Percentiles rank a stretch among this genome's conserved stretches.
Conservation (phyloP, 2,888 invertebrate genomes). For the Ectobius pallidus region DNA sequence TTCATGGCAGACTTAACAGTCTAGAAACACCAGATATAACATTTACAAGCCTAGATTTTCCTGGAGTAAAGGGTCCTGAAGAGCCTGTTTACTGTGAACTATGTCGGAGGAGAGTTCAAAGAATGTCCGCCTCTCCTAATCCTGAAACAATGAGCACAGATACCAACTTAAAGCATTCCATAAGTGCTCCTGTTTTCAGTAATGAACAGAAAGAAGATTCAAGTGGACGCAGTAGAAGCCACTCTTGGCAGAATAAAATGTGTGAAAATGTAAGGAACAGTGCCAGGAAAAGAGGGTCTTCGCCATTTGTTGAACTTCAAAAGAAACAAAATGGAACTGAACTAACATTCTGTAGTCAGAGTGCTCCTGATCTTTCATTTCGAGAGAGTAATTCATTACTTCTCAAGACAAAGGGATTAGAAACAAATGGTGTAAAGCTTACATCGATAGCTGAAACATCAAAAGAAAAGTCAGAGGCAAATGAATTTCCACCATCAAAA, state of each 20-base stretch:
- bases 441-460: neutral
- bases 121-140: neutral
- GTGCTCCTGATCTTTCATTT: conserved; percentile 11
- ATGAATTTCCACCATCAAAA: neutral
- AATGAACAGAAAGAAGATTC: neutral
- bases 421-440: neutral
- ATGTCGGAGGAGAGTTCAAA: neutral
- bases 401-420: neutral
- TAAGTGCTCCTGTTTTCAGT: neutral
- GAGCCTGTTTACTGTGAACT: conserved; percentile 2
- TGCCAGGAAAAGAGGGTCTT: neutral
- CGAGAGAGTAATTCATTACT: neutral
- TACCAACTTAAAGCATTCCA: neutral
- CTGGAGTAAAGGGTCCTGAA: neutral
- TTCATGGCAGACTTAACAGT: neutral
- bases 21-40: conserved; percentile 9
- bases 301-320: neutral
- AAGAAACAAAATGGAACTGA: neutral
- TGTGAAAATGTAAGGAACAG: neutral
- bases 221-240: neutral
- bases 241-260: conserved; percentile 11
- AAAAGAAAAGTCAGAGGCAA: neutral
- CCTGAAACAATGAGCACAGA: neutral
- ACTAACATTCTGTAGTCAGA: neutral
- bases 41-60: conserved; percentile 8